Percentiles rank a stretch among this genome's conserved stretches.
These are phyloP conservation scores for Enteromius treurensis DNA, from an alignment of 2,797 vertebrate genomes.

Conservation along the genomic window DNA sequence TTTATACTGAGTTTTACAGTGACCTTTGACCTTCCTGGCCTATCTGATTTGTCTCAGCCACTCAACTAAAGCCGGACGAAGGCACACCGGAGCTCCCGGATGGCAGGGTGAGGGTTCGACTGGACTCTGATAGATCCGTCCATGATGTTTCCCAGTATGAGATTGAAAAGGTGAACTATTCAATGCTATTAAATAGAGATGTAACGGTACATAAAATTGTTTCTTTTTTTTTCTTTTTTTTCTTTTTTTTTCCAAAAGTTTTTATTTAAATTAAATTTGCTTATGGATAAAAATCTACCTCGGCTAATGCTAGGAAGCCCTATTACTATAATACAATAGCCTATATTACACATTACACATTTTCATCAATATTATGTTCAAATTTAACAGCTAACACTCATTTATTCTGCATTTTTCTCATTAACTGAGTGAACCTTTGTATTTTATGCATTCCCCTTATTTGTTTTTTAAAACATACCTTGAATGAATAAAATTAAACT, in stretches of 20 bases:
- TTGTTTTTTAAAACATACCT: too few species aligned
- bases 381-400: too few species aligned
- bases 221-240: too few species aligned
- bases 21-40: background rate
- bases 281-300: background rate
- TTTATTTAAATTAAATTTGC: background rate
- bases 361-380: too few species aligned
- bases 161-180: conserved; percentile 82
- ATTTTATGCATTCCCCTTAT: too few species aligned
- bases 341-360: too few species aligned
- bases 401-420: too few species aligned
- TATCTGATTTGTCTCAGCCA: conserved; percentile 75
- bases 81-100: conserved; percentile 86
- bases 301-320: background rate
- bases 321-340: background rate
- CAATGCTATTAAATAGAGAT: background rate
- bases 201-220: background rate
- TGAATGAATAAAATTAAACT: too few species aligned
- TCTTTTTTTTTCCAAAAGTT: too few species aligned
- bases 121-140: conserved; percentile 76
- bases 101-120: conserved; percentile 82
- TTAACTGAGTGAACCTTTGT: too few species aligned
- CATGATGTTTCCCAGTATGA: conserved; percentile 81
- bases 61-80: conserved; percentile 91
- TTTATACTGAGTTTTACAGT: background rate